Base-by-base conservation (phyloP, 2,113 vertebrate genomes). In the Beaufortia kweichowensis region DNA sequence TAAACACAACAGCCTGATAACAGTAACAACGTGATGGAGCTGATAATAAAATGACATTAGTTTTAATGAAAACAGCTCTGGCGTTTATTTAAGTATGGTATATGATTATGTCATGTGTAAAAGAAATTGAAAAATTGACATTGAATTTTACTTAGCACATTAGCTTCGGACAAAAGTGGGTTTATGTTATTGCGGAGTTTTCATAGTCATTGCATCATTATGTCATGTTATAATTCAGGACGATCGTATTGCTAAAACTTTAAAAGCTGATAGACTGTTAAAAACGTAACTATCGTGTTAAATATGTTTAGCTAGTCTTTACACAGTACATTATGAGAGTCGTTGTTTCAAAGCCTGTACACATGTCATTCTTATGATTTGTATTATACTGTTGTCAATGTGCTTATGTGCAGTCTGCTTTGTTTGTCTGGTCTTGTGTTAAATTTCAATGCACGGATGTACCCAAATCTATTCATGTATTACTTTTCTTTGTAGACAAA, bases 401-500 rank as follows among this genome's bases (percentile, higher is more conserved):
- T 46, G 10, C 4, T 29, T 2, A 9, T 29, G 17, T 4, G n/a
- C 6, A 53, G 2, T n/a, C 15, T 53, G 15, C 15, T 3, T 48
- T 63, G 62, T 57, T 48, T 64, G 62, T 35, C 19, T 53, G 48
- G 14, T 0, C 0, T 19, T 53, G 31, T 55, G 48, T 17, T 17
- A 19, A 6, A 19, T 76, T 43, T 75, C 29, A 12, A 6, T 26
- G 19, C 8, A 10, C 26, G 35, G 6, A 64, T 14, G 8, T 53
- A 31, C 15, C 15, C 29, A 50, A 12, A 1, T 3, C 17, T 19
- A 7, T 63, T 29, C 65, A 17, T 77, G 0, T 72, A 6, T 71
- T 24, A 29, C 0, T 0, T 0, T 65, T 39, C 35, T 74, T 66
- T 67, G 3, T 75, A 81, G 29, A 86, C 10, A 95, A 93, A 85